Evolutionary conservation across 2,797 vertebrate species (phyloP), one percentile per base, ranked within the genome.

Genomic region (Ambastaia sidthimunki): DNA sequence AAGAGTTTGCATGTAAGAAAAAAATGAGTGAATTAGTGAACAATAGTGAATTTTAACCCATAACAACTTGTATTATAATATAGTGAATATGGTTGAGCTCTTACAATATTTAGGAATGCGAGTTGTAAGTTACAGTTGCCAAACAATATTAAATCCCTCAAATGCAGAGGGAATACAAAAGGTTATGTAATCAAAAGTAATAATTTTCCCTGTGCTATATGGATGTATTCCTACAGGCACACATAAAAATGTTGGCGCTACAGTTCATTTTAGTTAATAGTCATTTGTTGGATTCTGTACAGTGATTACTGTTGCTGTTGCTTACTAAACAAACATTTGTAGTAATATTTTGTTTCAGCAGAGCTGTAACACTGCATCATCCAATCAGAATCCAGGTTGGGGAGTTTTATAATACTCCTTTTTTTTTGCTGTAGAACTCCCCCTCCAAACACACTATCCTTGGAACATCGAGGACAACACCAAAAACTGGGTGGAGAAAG

Each of bases 391-490:
- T 34, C n/a, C 7, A 10, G 3, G 16, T 6, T 7, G 5, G 15
- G n/a, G 19, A 57, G 12, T 63, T 72, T 89, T 18, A 66, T 66
- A 66, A 80, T 72, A 59, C 1, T 55, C n/a, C 5, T 63, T 88
- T 18, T 65, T 66, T 83, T 44, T 89, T n/a, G 60, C 55, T 98
- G 96, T 94, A 88, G 93, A 59, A 88, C 87, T 77, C 80, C 19
- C 90, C 75, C 70, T 96, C 28, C 28, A 28, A 2, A 28, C 28
- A 28, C 87, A 0, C 76, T 92, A 92, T 78, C 80, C 93, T 86
- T 93, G 89, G 86, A 94, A 92, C 87, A 89, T 96, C 81, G 93
- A 96, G 83, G 96, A 97, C 85, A 97, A 96, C 87, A 92, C 96
- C 60, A 93, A 92, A 80, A 98, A 94, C 97, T 98, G 94, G 67